Evolutionary conservation across 2,797 vertebrate genomes (phyloP).

Genomic region (Thripadectes ignobilis): DNA sequence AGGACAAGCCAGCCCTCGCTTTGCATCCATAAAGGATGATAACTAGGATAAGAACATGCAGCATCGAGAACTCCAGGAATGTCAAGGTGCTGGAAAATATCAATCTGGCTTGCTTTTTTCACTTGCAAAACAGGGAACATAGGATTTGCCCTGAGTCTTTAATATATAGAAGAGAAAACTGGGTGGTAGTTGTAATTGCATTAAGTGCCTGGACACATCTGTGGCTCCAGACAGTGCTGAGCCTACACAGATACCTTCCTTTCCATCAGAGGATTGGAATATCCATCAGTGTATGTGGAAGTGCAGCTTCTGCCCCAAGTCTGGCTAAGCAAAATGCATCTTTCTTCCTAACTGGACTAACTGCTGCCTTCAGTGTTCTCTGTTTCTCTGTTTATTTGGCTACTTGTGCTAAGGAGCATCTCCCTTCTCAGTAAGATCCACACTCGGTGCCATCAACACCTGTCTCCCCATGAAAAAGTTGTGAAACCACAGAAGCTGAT

Average conservation of each 20-base stretch:
- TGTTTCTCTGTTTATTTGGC: neutral
- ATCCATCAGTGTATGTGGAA: neutral
- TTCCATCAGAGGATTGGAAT: neutral
- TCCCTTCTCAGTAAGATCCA: neutral
- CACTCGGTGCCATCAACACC: neutral
- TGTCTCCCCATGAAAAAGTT: neutral
- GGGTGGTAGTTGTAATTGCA: neutral
- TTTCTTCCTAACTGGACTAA: neutral
- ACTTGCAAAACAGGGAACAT: neutral
- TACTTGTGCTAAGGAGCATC: neutral
- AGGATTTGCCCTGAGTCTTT: neutral
- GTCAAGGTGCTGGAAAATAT: rapidly evolving
- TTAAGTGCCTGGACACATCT: neutral
- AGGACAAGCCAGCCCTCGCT: neutral
- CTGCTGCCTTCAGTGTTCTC: neutral
- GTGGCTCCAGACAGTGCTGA: neutral
- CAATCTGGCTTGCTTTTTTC: neutral
- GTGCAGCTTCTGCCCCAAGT: neutral
- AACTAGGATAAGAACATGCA: neutral
- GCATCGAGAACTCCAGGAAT: neutral
- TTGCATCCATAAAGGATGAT: neutral
- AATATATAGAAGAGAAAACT: neutral
- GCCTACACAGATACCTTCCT: neutral
- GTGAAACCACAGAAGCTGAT: neutral
- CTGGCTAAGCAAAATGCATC: neutral